Conservation (phyloP, 2,797 vertebrate species). For the Margarornis squamiger region DNA sequence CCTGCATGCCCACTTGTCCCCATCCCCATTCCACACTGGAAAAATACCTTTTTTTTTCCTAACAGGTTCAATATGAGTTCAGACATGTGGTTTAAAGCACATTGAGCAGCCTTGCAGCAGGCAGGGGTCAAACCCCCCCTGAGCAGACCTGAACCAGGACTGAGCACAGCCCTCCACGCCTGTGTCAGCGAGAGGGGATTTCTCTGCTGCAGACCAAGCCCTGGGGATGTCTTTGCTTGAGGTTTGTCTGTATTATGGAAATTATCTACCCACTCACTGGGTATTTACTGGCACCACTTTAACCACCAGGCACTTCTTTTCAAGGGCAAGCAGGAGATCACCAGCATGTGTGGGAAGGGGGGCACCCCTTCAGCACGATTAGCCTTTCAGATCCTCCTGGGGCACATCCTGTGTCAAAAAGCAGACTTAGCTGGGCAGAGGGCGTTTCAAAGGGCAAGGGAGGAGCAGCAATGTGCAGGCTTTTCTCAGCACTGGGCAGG, state of each 20-base stretch:
- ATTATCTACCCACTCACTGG: conserved; percentile 21
- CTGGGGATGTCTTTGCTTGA: background rate
- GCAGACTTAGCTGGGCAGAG: background rate
- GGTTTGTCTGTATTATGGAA: background rate
- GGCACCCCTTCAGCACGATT: background rate
- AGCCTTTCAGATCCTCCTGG: background rate
- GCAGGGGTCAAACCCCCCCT: background rate
- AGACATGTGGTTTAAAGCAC: background rate
- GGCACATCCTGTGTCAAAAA: background rate
- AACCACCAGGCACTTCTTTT: background rate
- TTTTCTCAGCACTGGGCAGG: background rate
- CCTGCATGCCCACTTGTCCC: background rate
- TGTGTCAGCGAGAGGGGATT: background rate
- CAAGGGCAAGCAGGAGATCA: background rate
- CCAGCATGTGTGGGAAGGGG: background rate
- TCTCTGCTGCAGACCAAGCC: background rate
- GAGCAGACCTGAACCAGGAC: background rate
- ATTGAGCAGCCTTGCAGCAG: background rate
- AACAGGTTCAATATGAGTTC: background rate
- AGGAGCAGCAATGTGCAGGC: background rate
- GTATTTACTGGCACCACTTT: background rate
- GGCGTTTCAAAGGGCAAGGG: background rate
- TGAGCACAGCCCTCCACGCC: background rate
- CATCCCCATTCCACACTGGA: background rate
- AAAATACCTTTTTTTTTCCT: background rate